These are phyloP conservation scores for Syngnathoides biaculeatus DNA, from an alignment of 2,113 vertebrate genomes.

Conservation along the genomic window DNA sequence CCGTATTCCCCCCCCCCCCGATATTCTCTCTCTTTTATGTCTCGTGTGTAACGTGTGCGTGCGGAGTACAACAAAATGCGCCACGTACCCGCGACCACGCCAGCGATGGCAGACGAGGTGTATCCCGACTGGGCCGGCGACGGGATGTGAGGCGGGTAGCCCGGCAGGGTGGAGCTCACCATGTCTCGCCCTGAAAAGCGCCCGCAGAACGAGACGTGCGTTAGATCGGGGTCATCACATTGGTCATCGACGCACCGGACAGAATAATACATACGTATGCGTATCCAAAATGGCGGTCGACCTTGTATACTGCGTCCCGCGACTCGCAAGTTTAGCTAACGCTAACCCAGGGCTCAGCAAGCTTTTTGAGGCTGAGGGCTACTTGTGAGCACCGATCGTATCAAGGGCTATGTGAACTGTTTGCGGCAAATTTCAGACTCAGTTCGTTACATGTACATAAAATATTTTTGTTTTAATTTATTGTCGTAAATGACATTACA, in stretches of 20 bases:
- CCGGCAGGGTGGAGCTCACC: constrained; percentile 85
- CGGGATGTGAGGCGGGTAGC: constrained; percentile 89
- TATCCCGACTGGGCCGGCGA: constrained; percentile 81
- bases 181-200: constrained; percentile 80
- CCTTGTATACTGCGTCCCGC: no score
- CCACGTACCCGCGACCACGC: constrained; percentile 86
- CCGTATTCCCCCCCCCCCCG: background rate
- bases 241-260: background rate
- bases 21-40: background rate
- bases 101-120: constrained; percentile 84
- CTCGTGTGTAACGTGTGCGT: background rate
- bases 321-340: no score
- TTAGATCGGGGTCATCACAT: no score
- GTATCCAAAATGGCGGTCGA: background rate
- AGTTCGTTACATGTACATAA: no score
- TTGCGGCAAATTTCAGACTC: no score
- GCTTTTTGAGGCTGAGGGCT: no score
- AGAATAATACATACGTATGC: background rate
- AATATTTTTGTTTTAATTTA: no score
- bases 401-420: no score
- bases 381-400: no score
- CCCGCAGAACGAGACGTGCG: constrained; percentile 6
- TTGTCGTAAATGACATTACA: no score
- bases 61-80: background rate
- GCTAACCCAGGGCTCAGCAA: no score